A percentile compares a stretch with the other conserved stretches of the same genome.
phyloP scores from a whole-genome alignment of 2,888 invertebrate species.

The Venusia cambrica region DNA sequence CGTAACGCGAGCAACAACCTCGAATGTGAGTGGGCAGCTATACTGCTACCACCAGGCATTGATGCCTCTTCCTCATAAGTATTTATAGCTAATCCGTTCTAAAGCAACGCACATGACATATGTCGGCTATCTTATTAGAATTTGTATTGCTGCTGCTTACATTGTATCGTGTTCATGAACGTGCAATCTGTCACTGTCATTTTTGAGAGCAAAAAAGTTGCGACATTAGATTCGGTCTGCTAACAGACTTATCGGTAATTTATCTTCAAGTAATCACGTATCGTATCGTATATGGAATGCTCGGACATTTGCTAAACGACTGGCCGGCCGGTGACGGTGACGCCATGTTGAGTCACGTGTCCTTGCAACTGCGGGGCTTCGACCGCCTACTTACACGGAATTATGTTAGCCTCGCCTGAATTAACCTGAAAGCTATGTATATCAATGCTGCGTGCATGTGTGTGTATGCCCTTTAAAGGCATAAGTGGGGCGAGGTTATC shows the following conservation, averaged over 20 bases:
- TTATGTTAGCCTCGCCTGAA: slow-evolving; percentile 38
- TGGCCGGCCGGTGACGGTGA: slow-evolving; percentile 38
- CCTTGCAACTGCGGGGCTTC: slow-evolving; percentile 55
- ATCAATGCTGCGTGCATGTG: slow-evolving; percentile 10
- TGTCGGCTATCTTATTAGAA: too few relatives aligned
- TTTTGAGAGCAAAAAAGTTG: slow-evolving; percentile 16
- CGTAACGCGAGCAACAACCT: slow-evolving; percentile 22
- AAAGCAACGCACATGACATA: too few relatives aligned
- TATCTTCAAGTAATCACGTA: slow-evolving; percentile 24
- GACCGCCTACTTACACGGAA: slow-evolving; percentile 25
- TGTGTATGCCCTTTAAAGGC: too few relatives aligned
- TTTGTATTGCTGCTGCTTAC: too few relatives aligned
- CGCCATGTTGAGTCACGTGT: slow-evolving; percentile 53
- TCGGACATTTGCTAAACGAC: slow-evolving; percentile 26
- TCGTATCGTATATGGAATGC: slow-evolving; percentile 46
- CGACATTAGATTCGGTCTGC: slow-evolving; percentile 17
- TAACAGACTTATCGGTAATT: slow-evolving; percentile 21
- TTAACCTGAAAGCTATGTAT: slow-evolving; percentile 22
- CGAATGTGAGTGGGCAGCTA: slow-evolving; percentile 7
- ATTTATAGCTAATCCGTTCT: slow-evolving; percentile 3
- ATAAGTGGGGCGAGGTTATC: too few relatives aligned
- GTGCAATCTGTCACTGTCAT: slow-evolving; percentile 12
- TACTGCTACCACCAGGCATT: slow-evolving; percentile 6
- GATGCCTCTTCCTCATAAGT: slow-evolving; percentile 20
- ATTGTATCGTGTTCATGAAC: not conserved